phyloP scores from a whole-genome alignment of 2,113 vertebrate species.

The Carassius auratus region DNA sequence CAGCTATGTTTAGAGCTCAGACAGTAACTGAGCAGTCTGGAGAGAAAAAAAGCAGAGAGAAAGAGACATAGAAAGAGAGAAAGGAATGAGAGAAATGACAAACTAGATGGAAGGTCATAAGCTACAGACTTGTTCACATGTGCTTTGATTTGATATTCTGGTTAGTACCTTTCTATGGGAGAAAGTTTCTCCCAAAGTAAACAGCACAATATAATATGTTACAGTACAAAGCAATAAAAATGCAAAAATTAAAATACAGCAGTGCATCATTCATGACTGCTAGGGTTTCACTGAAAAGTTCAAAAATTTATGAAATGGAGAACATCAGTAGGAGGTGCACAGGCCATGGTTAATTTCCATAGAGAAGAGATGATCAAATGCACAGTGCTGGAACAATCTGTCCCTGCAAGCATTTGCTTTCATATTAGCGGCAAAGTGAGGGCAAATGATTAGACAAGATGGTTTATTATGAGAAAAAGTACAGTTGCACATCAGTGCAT shows the following conservation, averaged over 20 bases:
- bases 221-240: not conserved
- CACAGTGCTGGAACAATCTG: slow-evolving; percentile 2
- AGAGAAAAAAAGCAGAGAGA: not conserved
- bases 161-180: not conserved
- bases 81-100: not conserved
- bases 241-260: not conserved
- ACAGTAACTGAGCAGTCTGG: slow-evolving; percentile 25
- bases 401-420: slow-evolving; percentile 1
- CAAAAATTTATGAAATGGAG: not conserved
- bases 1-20: slow-evolving; percentile 31
- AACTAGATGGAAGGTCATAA: not conserved
- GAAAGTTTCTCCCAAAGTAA: slow-evolving; percentile 13
- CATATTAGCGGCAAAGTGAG: not conserved
- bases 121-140: slow-evolving; percentile 22
- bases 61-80: slow-evolving; percentile 4
- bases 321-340: slow-evolving; percentile 11
- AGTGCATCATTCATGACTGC: not conserved
- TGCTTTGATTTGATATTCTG: slow-evolving; percentile 15
- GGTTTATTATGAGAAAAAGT: slow-evolving; percentile 23
- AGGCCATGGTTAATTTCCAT: not conserved
- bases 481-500: slow-evolving; percentile 32
- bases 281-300: not conserved
- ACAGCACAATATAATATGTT: slow-evolving; percentile 6
- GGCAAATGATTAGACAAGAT: slow-evolving; percentile 20
- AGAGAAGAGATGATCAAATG: slow-evolving; percentile 4